Percentiles rank a stretch among this genome's conserved stretches.
phyloP scores from a whole-genome alignment of 2,888 invertebrate species.

The Xylota sylvarum region DNA sequence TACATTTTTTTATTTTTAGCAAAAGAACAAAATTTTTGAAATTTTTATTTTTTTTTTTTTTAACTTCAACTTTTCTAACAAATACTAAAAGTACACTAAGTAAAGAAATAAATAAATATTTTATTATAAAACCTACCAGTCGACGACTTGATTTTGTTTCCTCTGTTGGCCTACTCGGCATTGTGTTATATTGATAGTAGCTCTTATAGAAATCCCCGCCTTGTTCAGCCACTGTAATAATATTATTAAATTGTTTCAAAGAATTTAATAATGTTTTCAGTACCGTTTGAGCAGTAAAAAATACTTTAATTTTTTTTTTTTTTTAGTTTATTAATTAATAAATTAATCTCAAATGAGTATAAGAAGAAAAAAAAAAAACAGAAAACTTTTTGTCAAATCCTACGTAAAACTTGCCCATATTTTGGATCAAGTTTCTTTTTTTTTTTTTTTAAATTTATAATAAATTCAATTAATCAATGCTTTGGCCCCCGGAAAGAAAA shows the following conservation, averaged over 20 bases:
- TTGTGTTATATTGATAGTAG: conserved; percentile 89
- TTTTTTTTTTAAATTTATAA: conserved; percentile 80
- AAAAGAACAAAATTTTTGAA: conserved; percentile 83
- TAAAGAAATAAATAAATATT: conserved; percentile 37
- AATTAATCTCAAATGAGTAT: conserved; percentile 49
- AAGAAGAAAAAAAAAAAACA: conserved; percentile 58
- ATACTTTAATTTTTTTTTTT: conserved; percentile 66
- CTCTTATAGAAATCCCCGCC: conserved; percentile 94
- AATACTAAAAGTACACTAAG: conserved; percentile 37
- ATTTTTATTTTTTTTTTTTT: conserved; percentile 55
- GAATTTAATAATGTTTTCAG: conserved; percentile 78
- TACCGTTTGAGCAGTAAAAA: conserved; percentile 56
- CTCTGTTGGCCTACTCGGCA: conserved; percentile 87
- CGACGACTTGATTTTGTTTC: conserved; percentile 86
- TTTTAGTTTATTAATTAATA: conserved; percentile 67
- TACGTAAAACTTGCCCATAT: conserved; percentile 46
- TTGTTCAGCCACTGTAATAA: conserved; percentile 92
- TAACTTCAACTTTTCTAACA: conserved; percentile 30
- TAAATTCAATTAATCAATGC: conserved; percentile 84
- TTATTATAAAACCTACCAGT: conserved; percentile 87
- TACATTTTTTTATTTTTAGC: conserved; percentile 28
- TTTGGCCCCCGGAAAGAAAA: conserved; percentile 64
- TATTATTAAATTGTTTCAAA: conserved; percentile 82
- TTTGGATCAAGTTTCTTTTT: conserved; percentile 33
- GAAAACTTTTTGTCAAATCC: conserved; percentile 65